Evolutionary conservation across 2,888 invertebrate genomes (phyloP), one percentile per base, ranked within the genome.

Genomic region (Hemistola chrysoprasaria): DNA sequence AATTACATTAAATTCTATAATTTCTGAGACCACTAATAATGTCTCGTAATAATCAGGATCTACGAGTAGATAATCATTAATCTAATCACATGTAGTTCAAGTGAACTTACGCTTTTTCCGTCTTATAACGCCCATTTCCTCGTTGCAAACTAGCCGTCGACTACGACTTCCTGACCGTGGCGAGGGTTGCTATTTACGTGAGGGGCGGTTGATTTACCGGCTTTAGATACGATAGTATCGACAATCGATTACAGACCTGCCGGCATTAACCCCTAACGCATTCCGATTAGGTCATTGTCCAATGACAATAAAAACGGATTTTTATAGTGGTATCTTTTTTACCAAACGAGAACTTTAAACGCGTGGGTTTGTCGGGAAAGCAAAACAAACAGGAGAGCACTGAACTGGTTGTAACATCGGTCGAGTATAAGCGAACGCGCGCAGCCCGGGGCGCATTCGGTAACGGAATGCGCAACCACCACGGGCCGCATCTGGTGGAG

Each of bases 71-170:
- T 4, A 16, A 16, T 16, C 24, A 35, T 27, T 34, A 32, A 44
- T 29, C 29, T 26, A 43, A 49, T 54, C 45, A 62, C 57, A 49
- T 33, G 59, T 27, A 60, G 53, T 56, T 66, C 77, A 77, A 73
- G 64, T 66, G 31, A 70, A 87, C 87, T 88, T 77, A 87, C 87
- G 87, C 71, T 88, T 88, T 78, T 86, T 88, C 65, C 78, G 78
- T 61, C 86, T 73, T 67, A 88, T 79, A 53, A 88, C 87, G 58
- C 87, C 87, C 87, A 88, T 87, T 78, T 78, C 71, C 75, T 68
- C 47, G 59, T 47, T 58, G 51, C 51, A 65, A 73, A 70, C 67
- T 51, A 61, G 66, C 65, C 62, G 64, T 56, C 45, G 57, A 50
- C 58, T 58, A 67, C n/a, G n/a, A n/a, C 56, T 78, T 74, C 78